Evolutionary conservation across 2,888 invertebrate genomes (phyloP).

Genomic region (Halictus quadricinctus): DNA sequence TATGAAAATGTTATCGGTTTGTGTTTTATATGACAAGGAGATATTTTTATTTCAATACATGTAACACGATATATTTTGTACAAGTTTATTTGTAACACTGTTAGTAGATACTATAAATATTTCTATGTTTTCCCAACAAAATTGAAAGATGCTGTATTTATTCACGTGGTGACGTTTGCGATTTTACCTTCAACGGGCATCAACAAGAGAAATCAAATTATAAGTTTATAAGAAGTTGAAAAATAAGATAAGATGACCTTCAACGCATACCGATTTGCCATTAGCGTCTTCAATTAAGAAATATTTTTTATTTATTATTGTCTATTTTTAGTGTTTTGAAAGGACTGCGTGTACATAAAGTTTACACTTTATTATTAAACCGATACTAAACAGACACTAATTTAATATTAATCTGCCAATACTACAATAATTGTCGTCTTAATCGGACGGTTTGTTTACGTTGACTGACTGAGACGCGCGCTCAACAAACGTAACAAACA

Average conservation of each 20-base stretch:
- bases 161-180: neutral
- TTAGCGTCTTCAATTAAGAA: neutral
- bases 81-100: neutral
- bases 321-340: neutral
- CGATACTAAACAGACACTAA: neutral
- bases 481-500: too few species aligned
- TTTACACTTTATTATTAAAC: neutral
- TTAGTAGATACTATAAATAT: neutral
- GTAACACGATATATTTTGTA: neutral
- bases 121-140: neutral
- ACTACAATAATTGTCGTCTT: too few species aligned
- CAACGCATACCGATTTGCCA: neutral
- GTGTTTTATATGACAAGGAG: neutral
- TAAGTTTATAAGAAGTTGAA: neutral
- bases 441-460: too few species aligned
- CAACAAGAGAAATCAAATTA: neutral
- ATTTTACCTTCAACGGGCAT: neutral
- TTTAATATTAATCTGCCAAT: neutral
- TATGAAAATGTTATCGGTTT: neutral
- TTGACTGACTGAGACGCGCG: too few species aligned
- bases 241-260: too few species aligned
- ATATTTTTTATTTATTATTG: neutral
- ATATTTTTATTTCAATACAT: neutral
- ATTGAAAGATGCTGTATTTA: neutral
- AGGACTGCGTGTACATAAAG: neutral